These are phyloP conservation scores for Antechinus flavipes DNA, from an alignment of 2,113 vertebrate species.

Conservation along the genomic window DNA sequence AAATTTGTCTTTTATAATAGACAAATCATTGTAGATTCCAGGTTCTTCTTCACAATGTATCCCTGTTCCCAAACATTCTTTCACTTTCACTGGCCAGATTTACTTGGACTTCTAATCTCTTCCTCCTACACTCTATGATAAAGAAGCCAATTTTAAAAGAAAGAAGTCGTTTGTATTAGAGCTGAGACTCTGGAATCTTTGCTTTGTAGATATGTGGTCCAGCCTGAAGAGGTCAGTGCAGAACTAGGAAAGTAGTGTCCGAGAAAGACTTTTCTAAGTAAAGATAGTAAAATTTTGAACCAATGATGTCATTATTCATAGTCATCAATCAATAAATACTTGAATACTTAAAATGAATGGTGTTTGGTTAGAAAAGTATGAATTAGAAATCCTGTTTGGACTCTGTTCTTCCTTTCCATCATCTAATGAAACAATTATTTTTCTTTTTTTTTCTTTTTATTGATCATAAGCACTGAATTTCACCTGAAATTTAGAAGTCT, in stretches of 20 bases:
- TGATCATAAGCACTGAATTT: neutral
- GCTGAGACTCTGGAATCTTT: neutral
- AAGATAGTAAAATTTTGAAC: neutral
- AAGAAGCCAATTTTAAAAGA: neutral
- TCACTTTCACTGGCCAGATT: neutral
- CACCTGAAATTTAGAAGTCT: neutral
- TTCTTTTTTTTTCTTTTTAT: neutral
- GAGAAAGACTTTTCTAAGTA: neutral
- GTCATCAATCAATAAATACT: neutral
- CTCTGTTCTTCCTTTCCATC: neutral
- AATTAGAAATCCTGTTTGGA: neutral
- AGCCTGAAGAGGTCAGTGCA: slow-evolving; percentile 3
- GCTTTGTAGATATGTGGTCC: neutral
- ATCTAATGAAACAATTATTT: neutral
- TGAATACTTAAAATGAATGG: neutral
- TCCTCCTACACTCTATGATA: neutral
- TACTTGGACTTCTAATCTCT: neutral
- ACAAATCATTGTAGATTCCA: neutral
- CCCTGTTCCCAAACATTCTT: neutral
- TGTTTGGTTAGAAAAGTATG: neutral
- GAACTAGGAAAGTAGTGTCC: neutral
- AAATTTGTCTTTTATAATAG: neutral
- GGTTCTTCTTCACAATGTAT: neutral
- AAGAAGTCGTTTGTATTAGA: neutral
- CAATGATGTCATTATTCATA: neutral